A percentile compares a stretch with the other conserved stretches of the same genome.
Conservation (phyloP, 2,888 invertebrate genomes). For the Scotopteryx bipunctaria region DNA sequence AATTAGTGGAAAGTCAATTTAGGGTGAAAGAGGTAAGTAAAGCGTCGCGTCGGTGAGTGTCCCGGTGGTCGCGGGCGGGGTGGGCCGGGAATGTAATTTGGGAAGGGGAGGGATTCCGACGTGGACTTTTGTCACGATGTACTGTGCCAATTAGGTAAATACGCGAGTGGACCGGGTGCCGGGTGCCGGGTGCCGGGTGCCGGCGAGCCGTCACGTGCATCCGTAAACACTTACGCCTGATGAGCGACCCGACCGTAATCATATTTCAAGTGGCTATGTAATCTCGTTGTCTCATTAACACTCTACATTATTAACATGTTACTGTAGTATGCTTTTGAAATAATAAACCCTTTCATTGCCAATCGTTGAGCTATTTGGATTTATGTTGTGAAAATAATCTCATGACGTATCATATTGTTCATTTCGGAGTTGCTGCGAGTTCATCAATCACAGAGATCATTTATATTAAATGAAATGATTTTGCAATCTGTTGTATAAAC, state of each 20-base stretch:
- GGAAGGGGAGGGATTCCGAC: constrained; percentile 43
- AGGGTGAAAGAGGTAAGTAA: constrained; percentile 75
- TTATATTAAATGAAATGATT: too few species aligned
- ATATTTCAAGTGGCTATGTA: constrained; percentile 63
- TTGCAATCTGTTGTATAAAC: too few species aligned
- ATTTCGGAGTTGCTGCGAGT: too few species aligned
- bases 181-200: too few species aligned
- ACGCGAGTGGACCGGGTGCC: constrained; percentile 48
- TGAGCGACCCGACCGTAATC: constrained; percentile 63
- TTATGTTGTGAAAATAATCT: background rate
- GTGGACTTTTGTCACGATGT: constrained; percentile 75
- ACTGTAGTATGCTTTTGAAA: constrained; percentile 48
- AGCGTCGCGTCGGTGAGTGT: constrained; percentile 51
- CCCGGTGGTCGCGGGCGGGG: constrained; percentile 42
- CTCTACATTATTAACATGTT: constrained; percentile 55
- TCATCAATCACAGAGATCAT: too few species aligned
- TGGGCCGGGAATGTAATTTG: constrained; percentile 72
- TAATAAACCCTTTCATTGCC: constrained; percentile 43
- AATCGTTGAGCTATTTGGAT: constrained; percentile 11
- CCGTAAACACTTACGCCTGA: constrained; percentile 68
- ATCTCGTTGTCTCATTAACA: constrained; percentile 59
- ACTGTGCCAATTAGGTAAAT: constrained; percentile 78
- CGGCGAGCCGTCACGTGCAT: constrained; percentile 61
- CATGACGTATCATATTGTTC: too few species aligned
- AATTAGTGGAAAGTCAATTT: constrained; percentile 75